Percentiles rank a stretch among this genome's conserved stretches.
Evolutionary conservation across 2,113 vertebrate species (phyloP).

Genomic region (Syngnathus scovelli): DNA sequence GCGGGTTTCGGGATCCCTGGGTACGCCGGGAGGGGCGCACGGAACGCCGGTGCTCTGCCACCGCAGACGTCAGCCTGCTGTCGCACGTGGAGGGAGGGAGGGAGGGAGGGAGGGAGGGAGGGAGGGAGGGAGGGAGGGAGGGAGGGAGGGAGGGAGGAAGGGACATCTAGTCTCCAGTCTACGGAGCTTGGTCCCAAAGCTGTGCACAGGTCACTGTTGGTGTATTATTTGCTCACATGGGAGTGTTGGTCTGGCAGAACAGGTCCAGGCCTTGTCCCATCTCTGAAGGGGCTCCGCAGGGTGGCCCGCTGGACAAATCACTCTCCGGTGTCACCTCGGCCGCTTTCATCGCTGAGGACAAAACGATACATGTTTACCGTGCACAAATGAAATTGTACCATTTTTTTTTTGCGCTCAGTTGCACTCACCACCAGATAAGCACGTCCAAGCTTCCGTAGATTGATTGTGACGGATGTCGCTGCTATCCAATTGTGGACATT

Average conservation of each 20-base stretch:
- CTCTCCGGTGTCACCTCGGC: constrained; percentile 38
- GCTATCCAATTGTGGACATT: constrained; percentile 26
- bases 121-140: too few relatives aligned
- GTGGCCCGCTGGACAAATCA: constrained; percentile 13
- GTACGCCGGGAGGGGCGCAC: constrained; percentile 72
- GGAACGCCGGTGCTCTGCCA: constrained; percentile 70
- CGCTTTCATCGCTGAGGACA: constrained; percentile 9
- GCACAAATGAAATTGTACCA: not conserved
- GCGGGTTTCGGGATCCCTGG: constrained; percentile 75
- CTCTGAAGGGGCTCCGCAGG: constrained; percentile 36
- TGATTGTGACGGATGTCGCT: constrained; percentile 2
- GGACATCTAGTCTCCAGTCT: too few relatives aligned
- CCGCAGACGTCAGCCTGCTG: constrained; percentile 68
- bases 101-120: too few relatives aligned
- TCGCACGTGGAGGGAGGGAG: constrained; percentile 2
- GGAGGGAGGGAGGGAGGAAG: too few relatives aligned
- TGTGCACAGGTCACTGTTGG: too few relatives aligned
- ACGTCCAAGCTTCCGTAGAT: constrained; percentile 19
- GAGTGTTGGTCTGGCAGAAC: constrained; percentile 67
- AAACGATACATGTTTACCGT: not conserved
- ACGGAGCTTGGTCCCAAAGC: too few relatives aligned
- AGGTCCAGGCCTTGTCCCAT: constrained; percentile 59
- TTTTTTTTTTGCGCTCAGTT: too few relatives aligned
- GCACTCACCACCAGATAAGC: constrained; percentile 35
- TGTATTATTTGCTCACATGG: constrained; percentile 56